Conservation (phyloP, 2,797 vertebrate species). For the Botia kubotai region DNA sequence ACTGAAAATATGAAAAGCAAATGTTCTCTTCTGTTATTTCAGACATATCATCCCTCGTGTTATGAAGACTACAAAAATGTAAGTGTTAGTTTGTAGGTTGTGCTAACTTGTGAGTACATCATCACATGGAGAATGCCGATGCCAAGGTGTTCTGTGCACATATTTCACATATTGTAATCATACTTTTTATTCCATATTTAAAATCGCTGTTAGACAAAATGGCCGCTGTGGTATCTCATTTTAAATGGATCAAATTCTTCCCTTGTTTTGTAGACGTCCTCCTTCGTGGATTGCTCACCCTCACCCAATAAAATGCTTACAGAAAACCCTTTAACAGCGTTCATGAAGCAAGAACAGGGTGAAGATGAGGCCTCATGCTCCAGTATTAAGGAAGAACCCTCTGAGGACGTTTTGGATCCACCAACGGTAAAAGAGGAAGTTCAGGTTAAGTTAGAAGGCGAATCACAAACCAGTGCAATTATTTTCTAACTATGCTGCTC, state of each 20-base stretch:
- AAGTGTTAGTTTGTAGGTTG: slow-evolving; percentile 66
- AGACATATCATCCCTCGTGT: slow-evolving; percentile 98
- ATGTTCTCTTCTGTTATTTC: slow-evolving; percentile 47
- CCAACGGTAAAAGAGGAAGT: slow-evolving; percentile 79
- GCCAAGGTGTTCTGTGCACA: too few relatives aligned
- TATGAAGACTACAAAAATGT: slow-evolving; percentile 98
- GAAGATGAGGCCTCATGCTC: slow-evolving; percentile 76
- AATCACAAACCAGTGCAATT: slow-evolving; percentile 67
- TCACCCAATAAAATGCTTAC: slow-evolving; percentile 91
- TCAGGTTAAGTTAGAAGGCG: slow-evolving; percentile 72
- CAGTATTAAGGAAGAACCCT: slow-evolving; percentile 87
- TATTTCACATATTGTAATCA: too few relatives aligned
- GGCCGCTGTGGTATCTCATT: not conserved
- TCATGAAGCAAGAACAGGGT: slow-evolving; percentile 85
- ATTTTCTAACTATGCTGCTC: slow-evolving; percentile 64
- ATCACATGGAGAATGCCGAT: not conserved
- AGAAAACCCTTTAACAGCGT: slow-evolving; percentile 90
- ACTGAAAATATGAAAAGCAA: too few relatives aligned
- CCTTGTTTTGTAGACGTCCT: slow-evolving; percentile 80
- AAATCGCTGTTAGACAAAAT: too few relatives aligned
- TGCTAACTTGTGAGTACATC: not conserved
- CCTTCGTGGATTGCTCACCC: slow-evolving; percentile 88
- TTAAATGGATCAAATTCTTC: slow-evolving; percentile 44
- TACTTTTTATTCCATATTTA: too few relatives aligned
- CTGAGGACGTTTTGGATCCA: slow-evolving; percentile 71